phyloP scores from a whole-genome alignment of 2,797 vertebrate species.

The Erpetoichthys calabaricus region DNA sequence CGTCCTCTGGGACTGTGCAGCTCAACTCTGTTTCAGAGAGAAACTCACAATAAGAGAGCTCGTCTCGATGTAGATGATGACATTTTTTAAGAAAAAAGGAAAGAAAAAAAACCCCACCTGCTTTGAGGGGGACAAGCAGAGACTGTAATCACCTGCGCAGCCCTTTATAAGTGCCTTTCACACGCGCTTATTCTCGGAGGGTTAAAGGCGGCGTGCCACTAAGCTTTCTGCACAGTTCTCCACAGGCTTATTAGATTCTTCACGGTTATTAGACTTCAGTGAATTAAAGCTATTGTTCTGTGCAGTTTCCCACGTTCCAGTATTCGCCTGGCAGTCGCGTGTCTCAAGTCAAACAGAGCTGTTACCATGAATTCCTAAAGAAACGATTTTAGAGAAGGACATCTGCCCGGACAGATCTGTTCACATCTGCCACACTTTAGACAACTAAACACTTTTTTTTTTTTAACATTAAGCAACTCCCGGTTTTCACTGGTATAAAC shows the following conservation, averaged over 20 bases:
- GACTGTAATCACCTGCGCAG: too few relatives aligned
- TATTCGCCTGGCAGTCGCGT: conserved; percentile 62
- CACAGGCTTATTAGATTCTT: conserved; percentile 60
- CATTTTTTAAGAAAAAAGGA: background rate
- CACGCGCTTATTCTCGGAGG: conserved; percentile 3
- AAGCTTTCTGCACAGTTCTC: conserved; percentile 40
- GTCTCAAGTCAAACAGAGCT: conserved; percentile 53
- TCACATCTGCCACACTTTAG: conserved; percentile 55
- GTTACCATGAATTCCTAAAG: conserved; percentile 32
- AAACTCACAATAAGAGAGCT: too few relatives aligned
- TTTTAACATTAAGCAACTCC: conserved; percentile 23
- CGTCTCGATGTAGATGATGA: too few relatives aligned
- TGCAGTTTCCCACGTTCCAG: conserved; percentile 71
- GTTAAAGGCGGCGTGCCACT: conserved; percentile 13
- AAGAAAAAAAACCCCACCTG: background rate
- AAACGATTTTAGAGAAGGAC: conserved; percentile 34
- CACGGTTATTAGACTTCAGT: conserved; percentile 64
- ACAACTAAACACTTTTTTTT: conserved; percentile 26
- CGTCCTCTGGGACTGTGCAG: too few relatives aligned
- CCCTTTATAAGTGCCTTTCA: background rate
- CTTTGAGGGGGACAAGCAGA: background rate
- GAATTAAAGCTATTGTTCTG: conserved; percentile 67
- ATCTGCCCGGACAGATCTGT: conserved; percentile 49
- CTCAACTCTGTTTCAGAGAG: too few relatives aligned
- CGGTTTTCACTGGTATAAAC: too few relatives aligned